These are phyloP conservation scores for Eira barbara DNA, from an alignment of 2,113 vertebrate genomes.

Conservation along the genomic window DNA sequence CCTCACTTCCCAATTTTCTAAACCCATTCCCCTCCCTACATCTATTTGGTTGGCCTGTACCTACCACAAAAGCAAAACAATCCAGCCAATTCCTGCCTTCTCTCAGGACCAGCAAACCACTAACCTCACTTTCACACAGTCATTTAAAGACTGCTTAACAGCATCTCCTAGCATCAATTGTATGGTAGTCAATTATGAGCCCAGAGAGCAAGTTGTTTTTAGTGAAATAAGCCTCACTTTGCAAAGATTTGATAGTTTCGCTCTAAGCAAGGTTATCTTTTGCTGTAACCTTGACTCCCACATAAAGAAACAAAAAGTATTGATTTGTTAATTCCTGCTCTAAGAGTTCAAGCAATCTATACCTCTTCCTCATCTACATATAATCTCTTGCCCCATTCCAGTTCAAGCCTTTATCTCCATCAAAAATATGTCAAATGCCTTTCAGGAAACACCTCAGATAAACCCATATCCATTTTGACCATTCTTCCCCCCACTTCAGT, in stretches of 20 bases:
- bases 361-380: not conserved
- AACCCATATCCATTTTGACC: not conserved
- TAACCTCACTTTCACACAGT: not conserved
- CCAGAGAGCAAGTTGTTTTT: not conserved
- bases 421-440: not conserved
- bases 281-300: not conserved
- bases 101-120: not conserved
- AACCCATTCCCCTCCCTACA: not conserved
- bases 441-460: not conserved
- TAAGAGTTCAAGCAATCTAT: not conserved
- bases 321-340: not conserved
- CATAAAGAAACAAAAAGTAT: not conserved
- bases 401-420: not conserved
- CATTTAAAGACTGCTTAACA: not conserved
- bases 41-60: not conserved
- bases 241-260: not conserved
- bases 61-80: not conserved
- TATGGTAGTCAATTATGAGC: not conserved
- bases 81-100: not conserved
- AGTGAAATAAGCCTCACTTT: conserved; percentile 21
- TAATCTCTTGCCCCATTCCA: not conserved
- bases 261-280: not conserved
- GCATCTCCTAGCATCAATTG: not conserved
- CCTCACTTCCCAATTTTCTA: not conserved
- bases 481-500: not conserved